Base-by-base conservation (phyloP, 2,797 vertebrate genomes). In the Centropyge bicolor region DNA sequence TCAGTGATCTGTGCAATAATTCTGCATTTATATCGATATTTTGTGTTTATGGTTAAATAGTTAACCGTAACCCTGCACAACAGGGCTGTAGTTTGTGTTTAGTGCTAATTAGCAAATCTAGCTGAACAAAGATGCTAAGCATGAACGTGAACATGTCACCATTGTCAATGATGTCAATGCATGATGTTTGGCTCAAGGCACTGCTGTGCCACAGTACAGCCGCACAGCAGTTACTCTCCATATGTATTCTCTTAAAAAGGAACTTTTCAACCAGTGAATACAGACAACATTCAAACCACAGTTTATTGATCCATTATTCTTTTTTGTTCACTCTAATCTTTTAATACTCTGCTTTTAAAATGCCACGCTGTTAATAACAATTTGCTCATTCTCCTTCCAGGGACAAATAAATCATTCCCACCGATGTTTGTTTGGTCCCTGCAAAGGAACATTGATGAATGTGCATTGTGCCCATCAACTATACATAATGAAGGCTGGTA, bases 401-500 rank as follows among this genome's bases (percentile, higher is more conserved):
- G 65, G 20, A 52, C 16, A 45, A 66, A 75, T 78, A 1, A 65
- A 70, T 77, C 54, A 74, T 81, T 49, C 54, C 57, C 11, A 19
- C 31, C 35, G 38, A 70, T 67, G 68, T 74, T 81, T 60, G 60
- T 70, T 75, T 55, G 63, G 54, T 43, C 11, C 36, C 51, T 59
- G 36, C 22, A 52, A 41, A 57, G 60, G 12, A 67, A 40, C 69
- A 59, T 17, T 65, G 46, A 82, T 40, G 56, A 76, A 82, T 73
- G 70, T 69, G 70, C 68, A 70, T 54, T 51, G 56, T 67, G 56
- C 27, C 75, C 67, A 80, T 76, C 68, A 84, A 40, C 74, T 70
- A 27, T 52, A 48, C 49, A 70, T 71, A 79, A 85, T 65, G 52
- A 75, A 74, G 40, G 54, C 43, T 49, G 43, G 22, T 63, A 7